phyloP scores from a whole-genome alignment of 1,140 invertebrate genomes.

The Drosophila kikkawai region DNA sequence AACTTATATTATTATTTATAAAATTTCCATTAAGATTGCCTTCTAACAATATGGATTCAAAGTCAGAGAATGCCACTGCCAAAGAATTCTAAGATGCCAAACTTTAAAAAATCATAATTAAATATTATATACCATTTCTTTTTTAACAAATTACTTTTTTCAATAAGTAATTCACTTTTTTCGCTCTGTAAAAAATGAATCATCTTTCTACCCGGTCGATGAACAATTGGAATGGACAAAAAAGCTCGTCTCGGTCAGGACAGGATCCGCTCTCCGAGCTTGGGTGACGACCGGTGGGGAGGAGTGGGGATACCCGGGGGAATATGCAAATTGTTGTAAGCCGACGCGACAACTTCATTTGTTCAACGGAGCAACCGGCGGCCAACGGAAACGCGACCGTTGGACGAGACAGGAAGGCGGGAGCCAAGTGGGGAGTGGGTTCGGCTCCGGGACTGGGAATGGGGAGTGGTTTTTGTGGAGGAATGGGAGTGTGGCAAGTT shows the following conservation, averaged over 20 bases:
- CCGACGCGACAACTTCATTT: conserved; percentile 75
- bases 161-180: neutral
- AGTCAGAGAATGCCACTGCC: too few species aligned
- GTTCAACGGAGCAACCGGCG: conserved; percentile 51
- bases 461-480: conserved; percentile 11
- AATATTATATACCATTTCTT: neutral
- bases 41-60: too few species aligned
- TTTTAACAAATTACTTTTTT: neutral
- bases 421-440: conserved; percentile 5
- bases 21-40: too few species aligned
- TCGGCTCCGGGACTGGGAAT: neutral
- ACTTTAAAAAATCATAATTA: neutral
- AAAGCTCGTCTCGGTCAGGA: conserved; percentile 17
- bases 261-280: conserved; percentile 60
- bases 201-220: conserved; percentile 38
- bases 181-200: conserved; percentile 53
- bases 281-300: neutral
- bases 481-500: conserved; percentile 41
- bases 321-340: conserved; percentile 64
- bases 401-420: conserved; percentile 29
- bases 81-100: neutral
- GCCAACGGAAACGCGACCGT: conserved; percentile 63
- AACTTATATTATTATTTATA: too few species aligned
- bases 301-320: conserved; percentile 3
- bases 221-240: conserved; percentile 59